These are phyloP conservation scores for Julus scanicus DNA, from an alignment of 2,888 invertebrate species.

Conservation along the genomic window DNA sequence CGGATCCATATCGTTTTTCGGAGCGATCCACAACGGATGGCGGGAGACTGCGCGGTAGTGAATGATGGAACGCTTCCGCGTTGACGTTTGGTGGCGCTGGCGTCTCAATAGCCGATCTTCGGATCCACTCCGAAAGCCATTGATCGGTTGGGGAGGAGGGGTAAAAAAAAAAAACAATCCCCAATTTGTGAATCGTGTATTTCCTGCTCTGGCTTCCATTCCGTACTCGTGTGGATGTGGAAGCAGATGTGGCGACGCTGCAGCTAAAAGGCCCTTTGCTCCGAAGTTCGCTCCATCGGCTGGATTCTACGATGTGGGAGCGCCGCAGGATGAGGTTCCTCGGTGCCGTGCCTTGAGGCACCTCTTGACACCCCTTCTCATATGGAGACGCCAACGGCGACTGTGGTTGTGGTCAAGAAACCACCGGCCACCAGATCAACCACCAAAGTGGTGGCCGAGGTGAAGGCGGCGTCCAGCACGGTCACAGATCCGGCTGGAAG, in stretches of 20 bases:
- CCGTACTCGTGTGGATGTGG: neutral
- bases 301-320: neutral
- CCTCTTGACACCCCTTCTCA: neutral
- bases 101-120: neutral
- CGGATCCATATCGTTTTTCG: too few relatives aligned
- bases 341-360: too few relatives aligned
- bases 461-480: neutral
- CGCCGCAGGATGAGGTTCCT: neutral
- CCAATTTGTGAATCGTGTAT: neutral
- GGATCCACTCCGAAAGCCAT: neutral
- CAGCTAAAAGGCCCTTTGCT: too few relatives aligned
- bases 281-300: too few relatives aligned
- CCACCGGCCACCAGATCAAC: neutral
- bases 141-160: neutral
- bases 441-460: neutral
- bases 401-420: too few relatives aligned
- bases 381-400: neutral
- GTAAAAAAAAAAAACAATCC: neutral
- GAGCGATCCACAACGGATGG: too few relatives aligned
- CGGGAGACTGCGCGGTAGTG: too few relatives aligned
- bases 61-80: too few relatives aligned
- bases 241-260: neutral
- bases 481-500: neutral
- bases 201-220: neutral
- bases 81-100: neutral